phyloP scores from a whole-genome alignment of 2,113 vertebrate genomes.

The Psilopsiagon aurifrons region DNA sequence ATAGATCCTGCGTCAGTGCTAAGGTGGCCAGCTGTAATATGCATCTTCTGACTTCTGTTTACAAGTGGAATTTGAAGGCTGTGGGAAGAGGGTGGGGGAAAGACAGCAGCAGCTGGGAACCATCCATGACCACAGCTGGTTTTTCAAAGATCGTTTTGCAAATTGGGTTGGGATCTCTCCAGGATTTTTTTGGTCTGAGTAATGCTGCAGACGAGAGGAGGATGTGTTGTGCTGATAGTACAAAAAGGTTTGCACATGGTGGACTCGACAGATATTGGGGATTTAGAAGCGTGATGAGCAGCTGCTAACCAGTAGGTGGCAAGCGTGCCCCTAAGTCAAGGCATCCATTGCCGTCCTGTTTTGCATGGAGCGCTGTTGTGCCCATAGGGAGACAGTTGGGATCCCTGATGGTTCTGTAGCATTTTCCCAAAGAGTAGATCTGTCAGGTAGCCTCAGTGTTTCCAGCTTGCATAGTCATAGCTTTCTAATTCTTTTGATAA shows the following conservation, averaged over 20 bases:
- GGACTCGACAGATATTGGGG: background rate
- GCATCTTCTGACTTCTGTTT: background rate
- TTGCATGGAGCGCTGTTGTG: accelerated
- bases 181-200: background rate
- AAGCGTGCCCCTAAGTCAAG: background rate
- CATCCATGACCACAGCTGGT: background rate
- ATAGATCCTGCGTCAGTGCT: background rate
- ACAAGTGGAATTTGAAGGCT: background rate
- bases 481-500: background rate
- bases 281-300: background rate
- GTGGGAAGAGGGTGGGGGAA: background rate
- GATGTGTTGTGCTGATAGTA: background rate
- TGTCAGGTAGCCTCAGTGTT: background rate
- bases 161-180: background rate
- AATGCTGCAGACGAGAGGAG: background rate
- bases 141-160: constrained; percentile 3
- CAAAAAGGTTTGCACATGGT: background rate
- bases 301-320: background rate
- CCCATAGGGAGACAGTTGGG: background rate
- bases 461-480: background rate
- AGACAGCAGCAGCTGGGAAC: constrained; percentile 10
- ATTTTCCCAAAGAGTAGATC: background rate
- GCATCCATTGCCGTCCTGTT: background rate
- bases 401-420: background rate
- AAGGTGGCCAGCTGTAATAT: background rate